Evolutionary conservation across 1,140 invertebrate species (phyloP).

Genomic region (Zaprionus taronus): DNA sequence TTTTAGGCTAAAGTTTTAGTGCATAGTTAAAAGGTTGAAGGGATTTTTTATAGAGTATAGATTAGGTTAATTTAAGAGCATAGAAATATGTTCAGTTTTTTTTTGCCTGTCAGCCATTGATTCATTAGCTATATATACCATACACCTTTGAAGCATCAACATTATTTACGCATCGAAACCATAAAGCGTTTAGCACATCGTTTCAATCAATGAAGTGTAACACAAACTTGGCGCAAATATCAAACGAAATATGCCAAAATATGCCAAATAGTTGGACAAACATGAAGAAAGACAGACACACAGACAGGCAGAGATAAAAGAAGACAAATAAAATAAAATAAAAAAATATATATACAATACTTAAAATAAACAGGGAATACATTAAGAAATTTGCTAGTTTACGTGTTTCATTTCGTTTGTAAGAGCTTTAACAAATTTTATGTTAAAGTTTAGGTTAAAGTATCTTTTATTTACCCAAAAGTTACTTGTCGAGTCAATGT

Average conservation of each 20-base stretch:
- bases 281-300: not conserved
- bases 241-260: slow-evolving; percentile 37
- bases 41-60: not conserved
- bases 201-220: slow-evolving; percentile 41
- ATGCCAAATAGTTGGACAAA: slow-evolving; percentile 17
- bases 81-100: no score
- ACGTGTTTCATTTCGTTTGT: not conserved
- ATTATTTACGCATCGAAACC: slow-evolving; percentile 11
- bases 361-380: not conserved
- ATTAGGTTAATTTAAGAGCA: no score
- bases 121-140: not conserved
- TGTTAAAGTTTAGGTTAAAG: slow-evolving; percentile 7
- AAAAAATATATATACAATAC: not conserved
- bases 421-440: slow-evolving; percentile 3
- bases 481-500: slow-evolving; percentile 22
- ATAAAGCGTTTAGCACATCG: slow-evolving; percentile 28
- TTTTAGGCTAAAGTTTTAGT: not conserved
- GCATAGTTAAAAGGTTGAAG: not conserved
- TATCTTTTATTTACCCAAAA: slow-evolving; percentile 28
- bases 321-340: not conserved
- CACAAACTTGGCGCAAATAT: slow-evolving; percentile 41
- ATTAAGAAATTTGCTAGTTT: slow-evolving; percentile 7
- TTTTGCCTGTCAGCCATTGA: not conserved
- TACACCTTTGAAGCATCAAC: not conserved
- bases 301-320: not conserved